These are phyloP conservation scores for Mesorhabditis sp. DNA, from an alignment of 2,888 invertebrate species.

Conservation along the genomic window DNA sequence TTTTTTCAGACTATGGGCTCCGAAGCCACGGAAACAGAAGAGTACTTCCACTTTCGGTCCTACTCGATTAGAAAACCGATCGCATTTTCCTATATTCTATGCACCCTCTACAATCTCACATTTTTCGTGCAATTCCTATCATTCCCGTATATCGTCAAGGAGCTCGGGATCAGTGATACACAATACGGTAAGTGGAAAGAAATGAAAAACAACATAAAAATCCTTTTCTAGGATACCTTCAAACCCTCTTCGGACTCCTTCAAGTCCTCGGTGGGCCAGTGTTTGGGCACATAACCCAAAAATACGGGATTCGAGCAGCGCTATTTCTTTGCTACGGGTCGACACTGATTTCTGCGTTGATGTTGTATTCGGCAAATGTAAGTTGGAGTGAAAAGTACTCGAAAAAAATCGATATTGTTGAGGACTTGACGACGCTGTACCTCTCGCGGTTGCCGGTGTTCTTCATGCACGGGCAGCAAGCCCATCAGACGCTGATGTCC, in stretches of 20 bases:
- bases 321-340: slow-evolving; percentile 34
- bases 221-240: slow-evolving; percentile 30
- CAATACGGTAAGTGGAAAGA: slow-evolving; percentile 29
- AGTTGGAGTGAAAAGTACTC: slow-evolving; percentile 5
- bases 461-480: slow-evolving; percentile 50
- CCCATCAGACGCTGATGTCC: slow-evolving; percentile 47
- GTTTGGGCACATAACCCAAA: slow-evolving; percentile 40
- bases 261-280: slow-evolving; percentile 47
- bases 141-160: slow-evolving; percentile 35
- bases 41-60: neutral
- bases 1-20: no score
- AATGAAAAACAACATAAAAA: neutral
- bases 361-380: slow-evolving; percentile 33
- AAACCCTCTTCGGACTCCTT: slow-evolving; percentile 42
- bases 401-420: slow-evolving; percentile 11
- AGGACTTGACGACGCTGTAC: slow-evolving; percentile 34
- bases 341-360: slow-evolving; percentile 28
- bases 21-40: neutral
- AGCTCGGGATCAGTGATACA: slow-evolving; percentile 31
- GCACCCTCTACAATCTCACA: slow-evolving; percentile 41
- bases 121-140: slow-evolving; percentile 43
- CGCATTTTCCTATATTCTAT: slow-evolving; percentile 32
- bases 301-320: slow-evolving; percentile 32
- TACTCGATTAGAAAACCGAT: slow-evolving; percentile 18
- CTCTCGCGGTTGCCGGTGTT: slow-evolving; percentile 35